phyloP scores from a whole-genome alignment of 2,797 vertebrate genomes.

The Huso huso region DNA sequence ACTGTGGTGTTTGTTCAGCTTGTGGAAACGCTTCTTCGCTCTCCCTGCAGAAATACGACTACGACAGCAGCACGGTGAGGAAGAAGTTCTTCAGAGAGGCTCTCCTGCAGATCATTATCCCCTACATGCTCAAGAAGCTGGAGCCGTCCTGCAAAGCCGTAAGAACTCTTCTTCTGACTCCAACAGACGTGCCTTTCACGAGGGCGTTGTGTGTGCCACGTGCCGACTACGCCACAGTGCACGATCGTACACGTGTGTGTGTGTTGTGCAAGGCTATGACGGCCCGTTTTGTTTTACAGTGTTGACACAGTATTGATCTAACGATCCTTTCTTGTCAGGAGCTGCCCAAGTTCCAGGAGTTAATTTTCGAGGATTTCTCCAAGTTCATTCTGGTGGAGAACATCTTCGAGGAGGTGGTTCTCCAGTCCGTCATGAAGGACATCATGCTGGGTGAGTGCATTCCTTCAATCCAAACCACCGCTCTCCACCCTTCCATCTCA shows the following conservation, averaged over 20 bases:
- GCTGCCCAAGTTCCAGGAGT: conserved; percentile 79
- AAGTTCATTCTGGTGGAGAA: conserved; percentile 88
- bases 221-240: too few species aligned
- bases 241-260: too few species aligned
- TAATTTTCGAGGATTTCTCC: conserved; percentile 93
- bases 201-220: too few species aligned
- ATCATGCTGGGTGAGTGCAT: conserved; percentile 81
- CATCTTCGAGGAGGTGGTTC: conserved; percentile 86
- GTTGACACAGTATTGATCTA: too few species aligned
- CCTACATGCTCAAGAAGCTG: conserved; percentile 89
- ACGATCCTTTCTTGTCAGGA: conserved; percentile 54
- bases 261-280: too few species aligned
- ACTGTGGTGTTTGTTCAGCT: neutral
- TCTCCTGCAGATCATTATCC: conserved; percentile 90
- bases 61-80: conserved; percentile 90
- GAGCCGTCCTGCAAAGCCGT: conserved; percentile 73
- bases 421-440: conserved; percentile 90
- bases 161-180: conserved; percentile 30
- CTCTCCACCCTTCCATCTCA: too few species aligned
- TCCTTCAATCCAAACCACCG: too few species aligned
- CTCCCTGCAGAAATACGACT: conserved; percentile 80
- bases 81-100: conserved; percentile 97
- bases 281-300: too few species aligned
- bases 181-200: too few species aligned
- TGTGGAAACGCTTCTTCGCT: neutral